Conservation (phyloP, 2,113 vertebrate species). For the Eclectus roratus region DNA sequence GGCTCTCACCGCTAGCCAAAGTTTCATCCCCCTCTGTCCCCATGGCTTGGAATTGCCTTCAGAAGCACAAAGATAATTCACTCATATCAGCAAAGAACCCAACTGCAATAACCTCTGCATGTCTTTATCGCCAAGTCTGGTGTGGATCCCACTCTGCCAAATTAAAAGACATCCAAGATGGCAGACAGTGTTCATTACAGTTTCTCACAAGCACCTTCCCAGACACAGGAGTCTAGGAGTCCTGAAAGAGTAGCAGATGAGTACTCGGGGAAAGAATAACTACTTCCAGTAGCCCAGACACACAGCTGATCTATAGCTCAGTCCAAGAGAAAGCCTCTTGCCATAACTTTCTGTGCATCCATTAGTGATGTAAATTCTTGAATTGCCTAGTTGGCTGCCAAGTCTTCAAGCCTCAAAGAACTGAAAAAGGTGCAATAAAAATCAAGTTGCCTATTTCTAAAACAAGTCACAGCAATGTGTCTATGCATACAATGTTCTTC, state of each 20-base stretch:
- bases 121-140: not conserved
- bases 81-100: not conserved
- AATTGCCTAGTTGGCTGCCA: not conserved
- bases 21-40: not conserved
- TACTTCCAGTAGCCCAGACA: not conserved
- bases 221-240: not conserved
- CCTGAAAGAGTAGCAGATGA: not conserved
- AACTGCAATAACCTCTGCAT: not conserved
- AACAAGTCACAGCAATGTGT: not conserved
- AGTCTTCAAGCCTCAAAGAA: not conserved
- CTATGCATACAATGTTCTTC: not conserved
- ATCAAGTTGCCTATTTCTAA: not conserved
- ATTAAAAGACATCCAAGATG: not conserved
- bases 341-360: not conserved
- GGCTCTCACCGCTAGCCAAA: not conserved
- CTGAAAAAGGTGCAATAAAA: not conserved
- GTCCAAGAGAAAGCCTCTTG: not conserved
- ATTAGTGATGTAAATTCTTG: not conserved
- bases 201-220: not conserved
- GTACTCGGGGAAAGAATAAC: fast-evolving
- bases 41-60: not conserved
- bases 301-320: not conserved
- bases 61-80: not conserved
- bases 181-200: not conserved
- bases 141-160: not conserved